Percentiles rank a stretch among this genome's conserved stretches.
Conservation (phyloP, 2,113 vertebrate genomes). For the Hystrix brachyura region DNA sequence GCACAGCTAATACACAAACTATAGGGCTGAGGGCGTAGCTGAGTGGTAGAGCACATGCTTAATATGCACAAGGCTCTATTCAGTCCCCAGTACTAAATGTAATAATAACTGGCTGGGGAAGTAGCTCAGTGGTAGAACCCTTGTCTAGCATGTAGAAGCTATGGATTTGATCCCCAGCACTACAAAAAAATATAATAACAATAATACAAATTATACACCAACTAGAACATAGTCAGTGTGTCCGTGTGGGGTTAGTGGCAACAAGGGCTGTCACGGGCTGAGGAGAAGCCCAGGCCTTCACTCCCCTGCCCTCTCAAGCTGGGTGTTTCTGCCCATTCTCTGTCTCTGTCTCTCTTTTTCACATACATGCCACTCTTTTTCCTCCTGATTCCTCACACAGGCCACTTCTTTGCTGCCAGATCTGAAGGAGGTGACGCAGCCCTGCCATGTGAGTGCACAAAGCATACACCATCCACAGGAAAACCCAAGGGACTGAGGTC, state of each 20-base stretch:
- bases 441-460: not conserved
- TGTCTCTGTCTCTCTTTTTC: not conserved
- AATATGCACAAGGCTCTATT: not conserved
- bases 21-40: not conserved
- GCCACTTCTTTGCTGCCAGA: not conserved
- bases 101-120: not conserved
- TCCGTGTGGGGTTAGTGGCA: not conserved
- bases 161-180: not conserved
- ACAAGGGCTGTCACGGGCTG: not conserved
- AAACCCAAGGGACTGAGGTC: not conserved
- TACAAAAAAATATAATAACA: not conserved
- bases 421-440: not conserved
- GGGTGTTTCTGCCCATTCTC: not conserved
- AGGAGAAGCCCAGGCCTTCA: not conserved
- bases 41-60: not conserved
- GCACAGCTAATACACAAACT: not conserved
- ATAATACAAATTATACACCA: not conserved
- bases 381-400: not conserved
- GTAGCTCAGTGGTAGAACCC: not conserved
- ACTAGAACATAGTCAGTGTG: not conserved
- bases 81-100: not conserved
- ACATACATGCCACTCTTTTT: not conserved
- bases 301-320: not conserved
- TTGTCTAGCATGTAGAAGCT: not conserved
- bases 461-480: not conserved